Evolutionary conservation across 2,888 invertebrate genomes (phyloP).

Genomic region (Chaetogeoica ovagalla): DNA sequence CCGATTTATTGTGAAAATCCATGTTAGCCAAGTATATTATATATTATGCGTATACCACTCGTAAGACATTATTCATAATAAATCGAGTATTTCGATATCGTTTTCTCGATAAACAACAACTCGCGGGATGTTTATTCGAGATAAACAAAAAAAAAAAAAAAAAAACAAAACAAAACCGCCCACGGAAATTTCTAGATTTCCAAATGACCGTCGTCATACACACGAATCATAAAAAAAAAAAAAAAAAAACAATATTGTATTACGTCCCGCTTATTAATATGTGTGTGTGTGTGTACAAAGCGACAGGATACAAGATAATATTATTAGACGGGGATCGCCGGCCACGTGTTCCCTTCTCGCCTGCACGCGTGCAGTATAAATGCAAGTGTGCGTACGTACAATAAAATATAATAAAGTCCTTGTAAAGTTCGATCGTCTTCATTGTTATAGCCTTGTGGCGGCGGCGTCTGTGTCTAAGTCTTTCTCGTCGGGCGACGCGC

Average conservation of each 20-base stretch:
- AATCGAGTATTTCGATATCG: too few relatives aligned
- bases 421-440: conserved; percentile 52
- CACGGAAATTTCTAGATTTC: neutral
- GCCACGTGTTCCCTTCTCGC: conserved; percentile 39
- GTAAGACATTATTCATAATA: too few relatives aligned
- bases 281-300: neutral
- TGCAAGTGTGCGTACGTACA: too few relatives aligned
- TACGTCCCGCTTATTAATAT: neutral
- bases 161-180: too few relatives aligned
- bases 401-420: conserved; percentile 28
- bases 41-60: too few relatives aligned
- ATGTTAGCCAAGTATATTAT: too few relatives aligned
- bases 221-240: neutral
- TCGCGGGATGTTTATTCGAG: too few relatives aligned
- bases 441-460: conserved; percentile 41
- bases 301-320: neutral
- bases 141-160: too few relatives aligned
- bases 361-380: conserved; percentile 35
- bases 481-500: conserved; percentile 4
- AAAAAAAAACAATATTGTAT: too few relatives aligned
- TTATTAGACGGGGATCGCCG: conserved; percentile 6
- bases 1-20: too few relatives aligned
- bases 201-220: neutral
- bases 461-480: conserved; percentile 26
- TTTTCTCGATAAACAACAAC: too few relatives aligned